Conservation (phyloP, 2,113 vertebrate genomes). For the Colaptes auratus region DNA sequence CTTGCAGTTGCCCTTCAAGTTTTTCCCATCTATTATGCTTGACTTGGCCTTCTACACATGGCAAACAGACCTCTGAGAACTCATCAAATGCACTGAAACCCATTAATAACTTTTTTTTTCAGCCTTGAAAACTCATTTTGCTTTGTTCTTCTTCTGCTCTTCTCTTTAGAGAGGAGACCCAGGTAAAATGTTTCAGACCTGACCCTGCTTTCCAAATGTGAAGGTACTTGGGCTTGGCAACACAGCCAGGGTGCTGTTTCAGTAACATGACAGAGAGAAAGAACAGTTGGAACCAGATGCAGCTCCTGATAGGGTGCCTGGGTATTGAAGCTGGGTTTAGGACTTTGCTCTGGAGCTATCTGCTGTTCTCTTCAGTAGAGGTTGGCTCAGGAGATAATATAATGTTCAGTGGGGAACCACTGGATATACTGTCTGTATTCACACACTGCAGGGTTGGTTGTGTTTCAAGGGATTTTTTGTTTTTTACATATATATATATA, state of each 20-base stretch:
- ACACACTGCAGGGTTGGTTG: neutral
- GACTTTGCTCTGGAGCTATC: neutral
- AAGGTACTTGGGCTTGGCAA: neutral
- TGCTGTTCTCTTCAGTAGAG: neutral
- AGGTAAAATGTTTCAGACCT: neutral
- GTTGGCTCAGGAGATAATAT: neutral
- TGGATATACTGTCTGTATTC: neutral
- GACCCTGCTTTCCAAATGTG: neutral
- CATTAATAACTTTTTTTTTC: too few relatives aligned
- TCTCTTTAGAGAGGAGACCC: neutral
- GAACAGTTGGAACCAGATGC: neutral
- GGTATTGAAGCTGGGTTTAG: neutral
- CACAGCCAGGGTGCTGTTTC: neutral
- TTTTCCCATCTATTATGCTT: neutral
- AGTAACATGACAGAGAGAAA: rapidly evolving
- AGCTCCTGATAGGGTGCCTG: neutral
- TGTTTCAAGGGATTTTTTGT: conserved; percentile 24
- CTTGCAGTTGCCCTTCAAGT: neutral
- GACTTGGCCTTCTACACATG: neutral
- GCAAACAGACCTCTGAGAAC: neutral
- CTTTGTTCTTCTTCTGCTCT: neutral
- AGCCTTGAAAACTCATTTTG: neutral
- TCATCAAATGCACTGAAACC: neutral
- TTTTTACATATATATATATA: neutral
- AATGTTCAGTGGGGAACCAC: neutral